Conservation (phyloP, 2,113 vertebrate species). For the Ia io region DNA sequence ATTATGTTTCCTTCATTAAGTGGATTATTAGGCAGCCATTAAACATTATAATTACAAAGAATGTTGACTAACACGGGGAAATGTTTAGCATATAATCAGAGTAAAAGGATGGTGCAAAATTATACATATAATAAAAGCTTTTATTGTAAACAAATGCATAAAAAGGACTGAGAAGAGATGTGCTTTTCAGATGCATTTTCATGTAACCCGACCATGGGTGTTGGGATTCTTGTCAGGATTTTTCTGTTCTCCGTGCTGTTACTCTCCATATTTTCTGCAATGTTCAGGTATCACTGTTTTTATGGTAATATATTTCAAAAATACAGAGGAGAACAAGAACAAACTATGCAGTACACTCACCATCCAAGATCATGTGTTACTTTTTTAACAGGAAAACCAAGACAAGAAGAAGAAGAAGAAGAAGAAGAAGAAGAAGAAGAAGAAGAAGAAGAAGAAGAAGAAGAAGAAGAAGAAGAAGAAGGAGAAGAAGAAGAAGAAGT, state of each 20-base stretch:
- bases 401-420: neutral
- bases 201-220: neutral
- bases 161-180: neutral
- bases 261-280: neutral
- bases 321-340: neutral
- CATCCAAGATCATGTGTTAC: neutral
- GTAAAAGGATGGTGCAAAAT: conserved; percentile 15
- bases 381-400: neutral
- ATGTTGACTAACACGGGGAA: conserved; percentile 48
- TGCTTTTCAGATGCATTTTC: neutral
- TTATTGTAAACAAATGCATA: conserved; percentile 17
- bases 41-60: conserved; percentile 46
- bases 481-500: too few species aligned
- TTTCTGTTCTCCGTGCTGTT: neutral
- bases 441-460: neutral
- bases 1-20: conserved; percentile 54
- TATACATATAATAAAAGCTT: conserved; percentile 12
- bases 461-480: neutral
- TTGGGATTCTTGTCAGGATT: neutral
- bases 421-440: too few species aligned
- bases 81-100: conserved; percentile 55
- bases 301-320: neutral
- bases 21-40: conserved; percentile 57
- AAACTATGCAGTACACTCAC: neutral
- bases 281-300: neutral